These are phyloP conservation scores for Patiria pectinifera DNA, from an alignment of 53 echinoderm and acorn worm species.

Conservation along the genomic window DNA sequence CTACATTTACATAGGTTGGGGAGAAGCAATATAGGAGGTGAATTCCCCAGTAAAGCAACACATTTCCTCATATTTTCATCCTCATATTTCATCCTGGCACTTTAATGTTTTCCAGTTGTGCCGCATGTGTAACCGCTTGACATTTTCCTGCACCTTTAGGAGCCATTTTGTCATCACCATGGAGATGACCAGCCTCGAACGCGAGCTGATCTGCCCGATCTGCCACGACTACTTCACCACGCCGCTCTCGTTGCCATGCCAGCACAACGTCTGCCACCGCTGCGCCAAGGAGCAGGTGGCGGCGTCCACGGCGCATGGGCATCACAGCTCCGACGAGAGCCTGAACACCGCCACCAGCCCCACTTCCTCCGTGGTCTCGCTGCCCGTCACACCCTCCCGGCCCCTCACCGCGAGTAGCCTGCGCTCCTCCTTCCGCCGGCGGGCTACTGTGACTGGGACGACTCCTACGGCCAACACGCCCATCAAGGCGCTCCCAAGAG, in stretches of 20 bases:
- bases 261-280: conserved; percentile 96
- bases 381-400: conserved; percentile 58
- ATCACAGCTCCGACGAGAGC: conserved; percentile 33
- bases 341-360: conserved; percentile 28
- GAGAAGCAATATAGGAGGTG: no score
- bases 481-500: conserved; percentile 16
- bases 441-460: conserved; percentile 69
- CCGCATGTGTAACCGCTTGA: neutral
- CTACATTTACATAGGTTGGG: no score
- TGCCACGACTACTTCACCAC: conserved; percentile 95
- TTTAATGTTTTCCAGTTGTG: neutral
- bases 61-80: no score
- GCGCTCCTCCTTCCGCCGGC: conserved; percentile 65
- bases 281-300: conserved; percentile 84
- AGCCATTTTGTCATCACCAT: conserved; percentile 24
- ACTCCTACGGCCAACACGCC: neutral
- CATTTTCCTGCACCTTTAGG: neutral
- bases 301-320: neutral
- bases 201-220: conserved; percentile 94
- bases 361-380: conserved; percentile 60
- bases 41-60: no score
- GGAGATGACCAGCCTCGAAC: conserved; percentile 90
- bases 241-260: conserved; percentile 92
- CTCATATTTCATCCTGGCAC: neutral
- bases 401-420: conserved; percentile 43